phyloP scores from a whole-genome alignment of 2,888 invertebrate genomes.

The Zeuzera pyrina region DNA sequence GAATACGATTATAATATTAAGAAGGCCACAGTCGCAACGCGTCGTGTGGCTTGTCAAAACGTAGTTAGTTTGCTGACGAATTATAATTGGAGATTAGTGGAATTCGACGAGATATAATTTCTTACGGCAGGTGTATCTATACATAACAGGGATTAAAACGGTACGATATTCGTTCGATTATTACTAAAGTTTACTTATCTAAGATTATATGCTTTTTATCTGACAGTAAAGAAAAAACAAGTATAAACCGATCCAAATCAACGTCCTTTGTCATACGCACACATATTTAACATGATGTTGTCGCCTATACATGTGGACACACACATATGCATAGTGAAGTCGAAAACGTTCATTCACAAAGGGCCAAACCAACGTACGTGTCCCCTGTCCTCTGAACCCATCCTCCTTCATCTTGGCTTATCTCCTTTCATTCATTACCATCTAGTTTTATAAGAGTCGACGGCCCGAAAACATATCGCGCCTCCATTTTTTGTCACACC shows the following conservation, averaged over 20 bases:
- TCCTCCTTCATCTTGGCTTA: conserved; percentile 59
- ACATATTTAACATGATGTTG: neutral
- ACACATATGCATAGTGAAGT: conserved; percentile 9
- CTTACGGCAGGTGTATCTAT: too few species aligned
- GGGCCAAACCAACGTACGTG: conserved; percentile 34
- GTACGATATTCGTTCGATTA: too few species aligned
- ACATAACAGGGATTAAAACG: too few species aligned
- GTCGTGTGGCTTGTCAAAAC: conserved; percentile 37
- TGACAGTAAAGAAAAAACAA: neutral
- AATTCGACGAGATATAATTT: too few species aligned
- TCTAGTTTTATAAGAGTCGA: conserved; percentile 69
- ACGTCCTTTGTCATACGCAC: neutral
- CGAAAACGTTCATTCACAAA: conserved; percentile 48
- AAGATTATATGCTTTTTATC: neutral
- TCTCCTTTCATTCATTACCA: conserved; percentile 71
- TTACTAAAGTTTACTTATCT: neutral
- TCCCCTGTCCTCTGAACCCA: conserved; percentile 41
- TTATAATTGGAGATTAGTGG: conserved; percentile 56
- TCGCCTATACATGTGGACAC: neutral
- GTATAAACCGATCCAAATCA: conserved; percentile 1
- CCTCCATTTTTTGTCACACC: conserved; percentile 70
- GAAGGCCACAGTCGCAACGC: conserved; percentile 28
- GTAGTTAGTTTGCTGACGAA: conserved; percentile 39
- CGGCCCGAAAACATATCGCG: conserved; percentile 66
- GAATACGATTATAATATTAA: conserved; percentile 71